These are phyloP conservation scores for Leiothrix lutea DNA, from an alignment of 2,113 vertebrate species.

Conservation along the genomic window DNA sequence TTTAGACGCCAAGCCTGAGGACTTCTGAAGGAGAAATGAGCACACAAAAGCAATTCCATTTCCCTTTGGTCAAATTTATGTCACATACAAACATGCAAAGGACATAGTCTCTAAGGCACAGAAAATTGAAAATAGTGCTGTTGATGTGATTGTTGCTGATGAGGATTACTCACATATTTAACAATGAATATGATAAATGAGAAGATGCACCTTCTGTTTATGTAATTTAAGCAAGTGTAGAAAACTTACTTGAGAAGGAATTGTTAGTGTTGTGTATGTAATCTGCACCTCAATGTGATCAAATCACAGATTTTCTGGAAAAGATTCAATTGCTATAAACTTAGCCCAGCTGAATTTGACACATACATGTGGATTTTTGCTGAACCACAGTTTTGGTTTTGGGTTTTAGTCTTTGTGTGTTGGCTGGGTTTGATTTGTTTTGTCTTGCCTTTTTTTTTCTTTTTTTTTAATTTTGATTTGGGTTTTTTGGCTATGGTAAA, in stretches of 20 bases:
- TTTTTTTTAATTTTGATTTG: not conserved
- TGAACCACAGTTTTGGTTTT: not conserved
- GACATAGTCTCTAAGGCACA: not conserved
- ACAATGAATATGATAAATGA: not conserved
- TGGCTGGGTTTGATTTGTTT: not conserved
- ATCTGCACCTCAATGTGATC: not conserved
- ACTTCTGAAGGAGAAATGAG: not conserved
- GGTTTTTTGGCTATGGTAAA: not conserved
- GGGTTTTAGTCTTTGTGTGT: not conserved
- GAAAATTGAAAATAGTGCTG: not conserved
- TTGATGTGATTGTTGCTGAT: not conserved
- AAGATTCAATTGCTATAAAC: not conserved
- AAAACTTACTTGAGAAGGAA: not conserved
- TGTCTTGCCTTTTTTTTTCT: not conserved
- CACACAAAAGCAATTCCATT: not conserved
- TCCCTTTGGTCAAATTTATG: not conserved
- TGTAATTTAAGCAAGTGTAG: not conserved
- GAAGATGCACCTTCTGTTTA: not conserved
- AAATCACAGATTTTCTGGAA: not conserved
- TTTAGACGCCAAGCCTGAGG: not conserved
- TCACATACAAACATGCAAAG: not conserved
- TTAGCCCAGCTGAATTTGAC: not conserved
- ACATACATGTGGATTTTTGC: not conserved
- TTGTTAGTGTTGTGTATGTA: not conserved
- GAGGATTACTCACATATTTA: not conserved